A percentile compares a stretch with the other conserved stretches of the same genome.
phyloP scores from a whole-genome alignment of 2,113 vertebrate genomes.

The Triplophysa tibetana region DNA sequence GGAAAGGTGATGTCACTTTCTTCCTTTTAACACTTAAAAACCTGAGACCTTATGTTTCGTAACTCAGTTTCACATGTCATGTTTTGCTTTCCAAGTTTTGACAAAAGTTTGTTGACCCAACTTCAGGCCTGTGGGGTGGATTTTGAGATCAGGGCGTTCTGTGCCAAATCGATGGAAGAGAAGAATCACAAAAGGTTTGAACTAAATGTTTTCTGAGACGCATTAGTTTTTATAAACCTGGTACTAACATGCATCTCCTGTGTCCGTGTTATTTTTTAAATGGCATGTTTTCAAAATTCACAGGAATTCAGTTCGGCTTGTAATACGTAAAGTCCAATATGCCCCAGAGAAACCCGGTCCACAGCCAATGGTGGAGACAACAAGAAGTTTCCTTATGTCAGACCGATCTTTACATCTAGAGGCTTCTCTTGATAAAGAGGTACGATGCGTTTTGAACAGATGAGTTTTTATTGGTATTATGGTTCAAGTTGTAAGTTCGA shows the following conservation, averaged over 20 bases:
- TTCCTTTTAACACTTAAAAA: not conserved
- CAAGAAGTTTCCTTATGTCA: slow-evolving; percentile 89
- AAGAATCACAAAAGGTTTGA: slow-evolving; percentile 91
- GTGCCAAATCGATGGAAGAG: slow-evolving; percentile 88
- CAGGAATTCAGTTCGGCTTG: slow-evolving; percentile 88
- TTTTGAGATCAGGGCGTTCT: slow-evolving; percentile 91
- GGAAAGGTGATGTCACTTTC: slow-evolving; percentile 78
- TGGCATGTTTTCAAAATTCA: not conserved
- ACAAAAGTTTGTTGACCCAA: not conserved
- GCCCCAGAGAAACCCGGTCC: slow-evolving; percentile 88
- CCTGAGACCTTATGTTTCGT: not conserved
- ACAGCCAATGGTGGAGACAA: slow-evolving; percentile 89
- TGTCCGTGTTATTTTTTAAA: not conserved
- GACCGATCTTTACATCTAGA: slow-evolving; percentile 88
- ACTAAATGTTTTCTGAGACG: not conserved
- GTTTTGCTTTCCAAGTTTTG: not conserved
- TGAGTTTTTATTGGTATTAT: not conserved
- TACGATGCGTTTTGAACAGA: slow-evolving; percentile 44
- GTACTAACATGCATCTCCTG: no score
- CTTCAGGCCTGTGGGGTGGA: slow-evolving; percentile 88
- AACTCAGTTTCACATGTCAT: not conserved
- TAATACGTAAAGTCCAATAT: slow-evolving; percentile 91
- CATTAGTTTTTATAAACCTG: no score
- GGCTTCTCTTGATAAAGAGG: slow-evolving; percentile 90
- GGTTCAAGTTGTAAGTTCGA: not conserved